Evolutionary conservation across 2,797 vertebrate species (phyloP), one percentile per base, ranked within the genome.

Genomic region (Ara ararauna): DNA sequence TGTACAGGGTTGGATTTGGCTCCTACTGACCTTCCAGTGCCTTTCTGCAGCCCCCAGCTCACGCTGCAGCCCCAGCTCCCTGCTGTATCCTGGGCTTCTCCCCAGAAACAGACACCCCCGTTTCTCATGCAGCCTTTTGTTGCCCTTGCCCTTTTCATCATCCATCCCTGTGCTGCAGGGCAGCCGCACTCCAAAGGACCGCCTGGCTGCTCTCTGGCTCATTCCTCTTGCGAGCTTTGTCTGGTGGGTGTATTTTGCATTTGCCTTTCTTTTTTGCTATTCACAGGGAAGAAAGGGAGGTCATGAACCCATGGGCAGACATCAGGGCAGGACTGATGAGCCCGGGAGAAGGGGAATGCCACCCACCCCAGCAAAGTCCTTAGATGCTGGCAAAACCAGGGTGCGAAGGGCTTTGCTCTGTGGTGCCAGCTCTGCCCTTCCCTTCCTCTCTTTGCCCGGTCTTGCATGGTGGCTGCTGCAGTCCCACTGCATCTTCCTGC

Each of bases 191-290:
- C 67, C 60, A 62, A 91, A 95, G 62, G 38, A 60, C 38, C 0
- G 1, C 66, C 71, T 1, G 0, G n/a, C 60, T 84, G 70, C 56
- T 72, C 66, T 79, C 40, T 6, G 3, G 44, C 51, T 83, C 16
- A 6, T 90, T 79, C 29, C 77, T 89, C 67, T 88, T 60, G 61
- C 1, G 30, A 89, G 87, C 75, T 83, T 92, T 76, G 50, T 70
- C 85, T 78, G 30, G 45, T 92, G 64, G 47, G 51, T 94, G 93
- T 78, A 91, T 94, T 95, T 89, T 84, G 75, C 72, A 64, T 91
- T 84, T 90, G 44, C 18, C 51, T 86, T 89, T 45, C 54, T 93
- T 94, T 94, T 92, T 92, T 85, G 51, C 83, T 94, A 87, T 95
- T 95, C 83, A 94, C 60, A 67, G 77, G 88, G 67, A 71, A 95